These are phyloP conservation scores for Emydoidea blandingii DNA, from an alignment of 2,797 vertebrate species.

Conservation along the genomic window DNA sequence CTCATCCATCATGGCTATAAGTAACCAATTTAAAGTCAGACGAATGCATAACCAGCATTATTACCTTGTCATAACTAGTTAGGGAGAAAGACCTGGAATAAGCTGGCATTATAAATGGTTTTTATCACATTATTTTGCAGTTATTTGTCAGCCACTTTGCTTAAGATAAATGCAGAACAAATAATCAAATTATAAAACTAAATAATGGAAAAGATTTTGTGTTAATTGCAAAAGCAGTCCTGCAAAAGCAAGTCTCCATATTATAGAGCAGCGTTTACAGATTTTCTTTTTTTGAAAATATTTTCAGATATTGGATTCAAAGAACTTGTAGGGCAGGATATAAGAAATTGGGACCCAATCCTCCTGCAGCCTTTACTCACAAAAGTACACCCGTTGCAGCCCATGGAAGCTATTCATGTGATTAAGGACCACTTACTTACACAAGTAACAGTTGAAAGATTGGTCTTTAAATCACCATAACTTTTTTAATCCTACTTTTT, in stretches of 20 bases:
- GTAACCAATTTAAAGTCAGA: conserved; percentile 99
- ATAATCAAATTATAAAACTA: conserved; percentile 91
- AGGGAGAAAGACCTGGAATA: conserved; percentile 91
- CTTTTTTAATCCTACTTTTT: neutral
- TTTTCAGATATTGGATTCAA: neutral
- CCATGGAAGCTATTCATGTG: rapidly evolving
- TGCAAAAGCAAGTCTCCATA: neutral
- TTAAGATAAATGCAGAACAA: conserved; percentile 94
- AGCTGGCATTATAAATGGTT: conserved; percentile 92
- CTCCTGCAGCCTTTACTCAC: rapidly evolving
- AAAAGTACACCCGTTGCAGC: neutral
- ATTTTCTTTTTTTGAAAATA: neutral
- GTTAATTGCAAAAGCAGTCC: conserved; percentile 72
- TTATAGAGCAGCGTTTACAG: neutral
- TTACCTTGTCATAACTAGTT: conserved; percentile 99
- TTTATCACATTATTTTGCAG: conserved; percentile 98
- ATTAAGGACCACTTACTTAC: neutral
- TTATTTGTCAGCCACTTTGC: conserved; percentile 97
- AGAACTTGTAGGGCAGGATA: neutral
- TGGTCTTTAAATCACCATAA: neutral
- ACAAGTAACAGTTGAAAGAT: neutral
- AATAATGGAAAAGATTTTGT: conserved; percentile 79
- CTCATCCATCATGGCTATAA: conserved; percentile 99
- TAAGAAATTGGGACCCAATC: neutral
- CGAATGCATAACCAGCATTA: conserved; percentile 94